Conservation (phyloP, 1,140 invertebrate genomes). For the Arion vulgaris region DNA sequence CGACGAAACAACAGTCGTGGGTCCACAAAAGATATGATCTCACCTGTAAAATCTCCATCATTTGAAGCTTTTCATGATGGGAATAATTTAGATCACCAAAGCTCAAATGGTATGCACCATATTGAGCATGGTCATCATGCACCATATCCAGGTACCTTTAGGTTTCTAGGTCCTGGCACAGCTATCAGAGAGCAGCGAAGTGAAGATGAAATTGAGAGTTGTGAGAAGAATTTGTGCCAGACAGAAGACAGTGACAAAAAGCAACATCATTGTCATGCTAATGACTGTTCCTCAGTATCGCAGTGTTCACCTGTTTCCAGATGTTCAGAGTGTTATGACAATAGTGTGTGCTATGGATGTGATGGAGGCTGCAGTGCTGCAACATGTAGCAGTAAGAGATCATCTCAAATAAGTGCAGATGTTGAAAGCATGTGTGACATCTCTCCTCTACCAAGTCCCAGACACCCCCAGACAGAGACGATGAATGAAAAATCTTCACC, state of each 20-base stretch:
- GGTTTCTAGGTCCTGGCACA: conserved; percentile 63
- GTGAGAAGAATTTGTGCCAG: conserved; percentile 16
- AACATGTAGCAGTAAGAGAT: conserved; percentile 62
- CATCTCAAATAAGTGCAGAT: conserved; percentile 60
- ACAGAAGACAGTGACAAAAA: not conserved
- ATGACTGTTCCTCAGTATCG: not conserved
- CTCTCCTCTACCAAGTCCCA: conserved; percentile 49
- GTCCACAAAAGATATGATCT: conserved; percentile 31
- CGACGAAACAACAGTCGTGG: conserved; percentile 68
- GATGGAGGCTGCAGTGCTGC: conserved; percentile 66
- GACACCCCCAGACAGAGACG: conserved; percentile 42
- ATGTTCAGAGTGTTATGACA: conserved; percentile 41
- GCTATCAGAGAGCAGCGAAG: conserved; percentile 58
- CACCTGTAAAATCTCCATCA: not conserved
- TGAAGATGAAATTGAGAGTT: conserved; percentile 35
- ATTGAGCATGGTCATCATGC: not conserved
- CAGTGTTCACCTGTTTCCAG: not conserved
- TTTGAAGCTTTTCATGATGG: not conserved
- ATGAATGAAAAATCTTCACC: conserved; percentile 36
- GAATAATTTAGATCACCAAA: not conserved
- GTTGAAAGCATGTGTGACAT: conserved; percentile 59
- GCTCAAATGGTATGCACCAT: not conserved
- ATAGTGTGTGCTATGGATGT: conserved; percentile 70
- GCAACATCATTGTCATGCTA: not conserved
- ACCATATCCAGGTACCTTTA: not conserved